A percentile compares a stretch with the other conserved stretches of the same genome.
phyloP scores from a whole-genome alignment of 2,113 vertebrate species.

The Spea bombifrons region DNA sequence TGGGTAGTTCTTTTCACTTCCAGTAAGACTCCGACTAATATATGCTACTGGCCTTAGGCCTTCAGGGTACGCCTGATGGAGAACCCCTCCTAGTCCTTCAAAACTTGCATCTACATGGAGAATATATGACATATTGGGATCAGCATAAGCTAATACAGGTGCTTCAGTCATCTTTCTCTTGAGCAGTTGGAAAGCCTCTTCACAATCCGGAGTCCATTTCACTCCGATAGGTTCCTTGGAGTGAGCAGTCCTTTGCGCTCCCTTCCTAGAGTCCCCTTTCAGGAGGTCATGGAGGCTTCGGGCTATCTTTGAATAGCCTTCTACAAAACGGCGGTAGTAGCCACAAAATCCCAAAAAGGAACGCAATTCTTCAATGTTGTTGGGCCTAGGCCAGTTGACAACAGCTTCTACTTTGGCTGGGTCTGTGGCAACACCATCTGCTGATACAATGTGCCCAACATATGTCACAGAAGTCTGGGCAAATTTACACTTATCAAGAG shows the following conservation, averaged over 20 bases:
- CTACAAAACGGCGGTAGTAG: too few relatives aligned
- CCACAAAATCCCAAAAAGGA: too few relatives aligned
- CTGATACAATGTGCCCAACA: conserved; percentile 10
- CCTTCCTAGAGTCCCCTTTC: too few relatives aligned
- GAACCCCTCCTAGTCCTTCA: conserved; percentile 11
- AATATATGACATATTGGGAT: conserved; percentile 3
- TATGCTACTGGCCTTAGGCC: too few relatives aligned
- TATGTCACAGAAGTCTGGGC: not conserved
- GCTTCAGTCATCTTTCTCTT: not conserved
- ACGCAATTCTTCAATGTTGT: too few relatives aligned
- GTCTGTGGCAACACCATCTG: not conserved
- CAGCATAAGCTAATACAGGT: conserved; percentile 12
- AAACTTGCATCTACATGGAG: conserved; percentile 18
- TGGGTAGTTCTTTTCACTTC: too few relatives aligned
- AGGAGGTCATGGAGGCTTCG: too few relatives aligned
- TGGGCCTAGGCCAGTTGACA: too few relatives aligned
- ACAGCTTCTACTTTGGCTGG: not conserved
- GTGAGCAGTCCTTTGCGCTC: too few relatives aligned
- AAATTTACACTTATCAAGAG: conserved; percentile 12
- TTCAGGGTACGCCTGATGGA: too few relatives aligned
- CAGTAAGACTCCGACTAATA: too few relatives aligned
- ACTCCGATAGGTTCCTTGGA: not conserved
- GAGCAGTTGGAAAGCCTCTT: not conserved
- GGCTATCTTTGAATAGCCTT: too few relatives aligned
- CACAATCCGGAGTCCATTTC: not conserved